These are phyloP conservation scores for Trematomus bernacchii DNA, from an alignment of 2,797 vertebrate genomes.

Conservation along the genomic window DNA sequence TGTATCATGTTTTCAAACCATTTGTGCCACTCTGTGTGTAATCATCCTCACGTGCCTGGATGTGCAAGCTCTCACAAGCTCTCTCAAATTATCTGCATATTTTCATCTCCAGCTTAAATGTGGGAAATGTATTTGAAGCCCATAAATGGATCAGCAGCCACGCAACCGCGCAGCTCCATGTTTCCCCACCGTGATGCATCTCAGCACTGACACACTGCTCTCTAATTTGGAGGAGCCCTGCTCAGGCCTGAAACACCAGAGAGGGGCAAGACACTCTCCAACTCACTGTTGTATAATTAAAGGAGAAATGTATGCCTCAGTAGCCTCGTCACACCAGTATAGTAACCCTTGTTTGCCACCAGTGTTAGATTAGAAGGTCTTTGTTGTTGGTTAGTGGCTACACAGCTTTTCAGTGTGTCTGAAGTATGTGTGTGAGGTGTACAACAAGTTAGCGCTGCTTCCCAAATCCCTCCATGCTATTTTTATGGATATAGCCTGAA, in stretches of 20 bases:
- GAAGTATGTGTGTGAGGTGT: constrained; percentile 23
- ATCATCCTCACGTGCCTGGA: constrained; percentile 51
- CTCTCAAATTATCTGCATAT: constrained; percentile 74
- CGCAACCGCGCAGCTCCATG: constrained; percentile 52
- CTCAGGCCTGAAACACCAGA: constrained; percentile 69
- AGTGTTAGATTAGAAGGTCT: constrained; percentile 65
- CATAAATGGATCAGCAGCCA: constrained; percentile 65
- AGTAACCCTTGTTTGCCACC: constrained; percentile 54
- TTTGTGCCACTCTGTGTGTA: constrained; percentile 47
- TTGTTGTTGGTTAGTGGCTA: constrained; percentile 37
- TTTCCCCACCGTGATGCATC: constrained; percentile 63
- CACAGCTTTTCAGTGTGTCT: constrained; percentile 25
- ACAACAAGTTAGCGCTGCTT: constrained; percentile 17
- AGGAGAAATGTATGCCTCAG: constrained; percentile 66
- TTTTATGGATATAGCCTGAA: constrained; percentile 41
- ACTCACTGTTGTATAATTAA: constrained; percentile 77
- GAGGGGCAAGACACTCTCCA: constrained; percentile 59
- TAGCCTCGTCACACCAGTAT: constrained; percentile 55
- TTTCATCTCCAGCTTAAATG: constrained; percentile 63
- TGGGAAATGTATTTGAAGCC: constrained; percentile 58
- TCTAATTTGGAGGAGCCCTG: constrained; percentile 72
- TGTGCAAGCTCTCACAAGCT: constrained; percentile 54
- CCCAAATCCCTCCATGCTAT: constrained; percentile 25
- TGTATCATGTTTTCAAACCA: constrained; percentile 42
- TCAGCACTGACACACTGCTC: constrained; percentile 69